These are phyloP conservation scores for Pontoporia blainvillei DNA, from an alignment of 2,113 vertebrate genomes.

Conservation along the genomic window DNA sequence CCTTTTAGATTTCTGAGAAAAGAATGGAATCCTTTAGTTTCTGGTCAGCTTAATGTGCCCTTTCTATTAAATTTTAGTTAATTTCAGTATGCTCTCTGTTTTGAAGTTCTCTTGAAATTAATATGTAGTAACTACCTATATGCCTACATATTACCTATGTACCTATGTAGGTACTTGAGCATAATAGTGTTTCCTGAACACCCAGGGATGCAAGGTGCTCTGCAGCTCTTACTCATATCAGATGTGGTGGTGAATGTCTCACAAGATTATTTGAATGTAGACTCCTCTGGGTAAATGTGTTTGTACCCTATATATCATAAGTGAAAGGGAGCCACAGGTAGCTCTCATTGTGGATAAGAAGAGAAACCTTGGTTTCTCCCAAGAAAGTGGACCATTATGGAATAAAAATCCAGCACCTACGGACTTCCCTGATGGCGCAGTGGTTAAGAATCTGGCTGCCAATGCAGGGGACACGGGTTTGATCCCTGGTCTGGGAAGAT, in stretches of 20 bases:
- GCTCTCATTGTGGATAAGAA: neutral
- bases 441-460: no score
- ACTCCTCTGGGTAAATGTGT: neutral
- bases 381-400: neutral
- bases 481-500: no score
- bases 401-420: neutral
- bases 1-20: constrained; percentile 2
- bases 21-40: neutral
- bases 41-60: neutral
- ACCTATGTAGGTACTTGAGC: neutral
- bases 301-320: neutral
- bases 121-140: neutral
- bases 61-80: neutral
- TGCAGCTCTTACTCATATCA: neutral
- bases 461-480: no score
- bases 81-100: neutral
- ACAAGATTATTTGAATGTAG: neutral
- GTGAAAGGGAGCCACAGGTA: neutral
- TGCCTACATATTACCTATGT: neutral
- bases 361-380: neutral
- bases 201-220: neutral
- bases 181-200: neutral
- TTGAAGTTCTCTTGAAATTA: neutral
- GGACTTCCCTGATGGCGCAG: no score
- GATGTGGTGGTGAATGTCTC: neutral